These are phyloP conservation scores for Anorthoa munda DNA, from an alignment of 2,888 invertebrate species.

Conservation along the genomic window DNA sequence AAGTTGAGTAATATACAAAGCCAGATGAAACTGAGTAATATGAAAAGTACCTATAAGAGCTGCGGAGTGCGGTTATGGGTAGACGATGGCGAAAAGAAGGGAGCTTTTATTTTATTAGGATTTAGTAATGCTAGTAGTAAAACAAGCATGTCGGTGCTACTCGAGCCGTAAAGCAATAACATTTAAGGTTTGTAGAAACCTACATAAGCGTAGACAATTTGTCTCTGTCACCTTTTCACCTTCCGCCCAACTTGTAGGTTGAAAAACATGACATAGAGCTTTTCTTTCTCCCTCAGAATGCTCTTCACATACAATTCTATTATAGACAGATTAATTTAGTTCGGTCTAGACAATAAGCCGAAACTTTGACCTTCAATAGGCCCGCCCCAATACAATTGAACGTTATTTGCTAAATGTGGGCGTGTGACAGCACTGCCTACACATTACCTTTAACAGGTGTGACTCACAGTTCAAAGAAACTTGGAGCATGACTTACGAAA, in stretches of 20 bases:
- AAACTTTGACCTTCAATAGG: constrained; percentile 23
- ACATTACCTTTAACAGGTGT: constrained; percentile 25
- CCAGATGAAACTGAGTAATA: constrained; percentile 64
- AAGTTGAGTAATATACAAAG: constrained; percentile 71
- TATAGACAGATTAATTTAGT: constrained; percentile 16
- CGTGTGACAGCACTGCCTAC: constrained; percentile 40
- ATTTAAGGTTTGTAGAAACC: constrained; percentile 44
- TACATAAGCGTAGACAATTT: constrained; percentile 21
- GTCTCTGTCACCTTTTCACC: constrained; percentile 19
- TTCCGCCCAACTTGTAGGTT: constrained; percentile 1
- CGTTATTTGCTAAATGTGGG: constrained; percentile 33
- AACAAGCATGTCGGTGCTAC: constrained; percentile 32
- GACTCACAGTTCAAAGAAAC: constrained; percentile 31
- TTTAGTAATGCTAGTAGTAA: constrained; percentile 47
- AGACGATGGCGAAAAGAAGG: constrained; percentile 37
- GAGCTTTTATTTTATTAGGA: constrained; percentile 49
- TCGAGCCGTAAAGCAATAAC: constrained; percentile 37
- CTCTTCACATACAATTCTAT: constrained; percentile 10
- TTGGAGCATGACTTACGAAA: neutral
- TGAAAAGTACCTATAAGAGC: constrained; percentile 59
- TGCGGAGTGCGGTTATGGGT: constrained; percentile 39
- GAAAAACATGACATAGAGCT: constrained; percentile 17
- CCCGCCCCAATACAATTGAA: constrained; percentile 6
- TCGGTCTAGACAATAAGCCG: constrained; percentile 18
- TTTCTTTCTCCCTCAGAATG: neutral